phyloP scores from a whole-genome alignment of 2,797 vertebrate genomes.

The Danio jaintianensis region DNA sequence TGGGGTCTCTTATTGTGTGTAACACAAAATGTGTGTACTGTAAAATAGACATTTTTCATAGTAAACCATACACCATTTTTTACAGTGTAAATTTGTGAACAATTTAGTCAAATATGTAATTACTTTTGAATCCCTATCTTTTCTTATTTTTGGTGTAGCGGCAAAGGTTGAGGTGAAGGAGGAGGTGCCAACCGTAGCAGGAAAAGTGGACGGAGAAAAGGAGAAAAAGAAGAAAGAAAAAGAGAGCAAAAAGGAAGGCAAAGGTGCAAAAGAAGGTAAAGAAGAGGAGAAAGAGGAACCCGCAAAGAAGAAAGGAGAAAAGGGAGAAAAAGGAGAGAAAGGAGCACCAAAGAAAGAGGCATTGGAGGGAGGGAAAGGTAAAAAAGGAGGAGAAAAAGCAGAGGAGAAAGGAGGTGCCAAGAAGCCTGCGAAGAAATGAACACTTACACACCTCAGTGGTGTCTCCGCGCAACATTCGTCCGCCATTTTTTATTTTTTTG shows the following conservation, averaged over 20 bases:
- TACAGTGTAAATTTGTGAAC: not conserved
- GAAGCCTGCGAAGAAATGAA: slow-evolving; percentile 77
- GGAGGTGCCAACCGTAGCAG: slow-evolving; percentile 80
- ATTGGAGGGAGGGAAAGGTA: slow-evolving; percentile 45
- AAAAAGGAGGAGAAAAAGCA: slow-evolving; percentile 61
- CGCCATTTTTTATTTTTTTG: slow-evolving; percentile 49
- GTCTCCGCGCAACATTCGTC: slow-evolving; percentile 49
- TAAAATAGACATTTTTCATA: not conserved
- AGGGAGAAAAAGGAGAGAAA: slow-evolving; percentile 67
- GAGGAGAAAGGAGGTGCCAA: slow-evolving; percentile 64
- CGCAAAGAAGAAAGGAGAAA: slow-evolving; percentile 63
- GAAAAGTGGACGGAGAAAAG: slow-evolving; percentile 83
- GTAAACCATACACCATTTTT: too few species aligned
- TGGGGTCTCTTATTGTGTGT: too few species aligned
- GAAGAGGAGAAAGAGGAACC: slow-evolving; percentile 73
- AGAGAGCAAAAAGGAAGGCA: slow-evolving; percentile 78
- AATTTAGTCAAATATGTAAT: not conserved
- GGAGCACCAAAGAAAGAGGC: slow-evolving; percentile 63
- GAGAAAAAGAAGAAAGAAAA: slow-evolving; percentile 78
- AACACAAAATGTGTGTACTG: too few species aligned
- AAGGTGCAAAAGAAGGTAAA: slow-evolving; percentile 73
- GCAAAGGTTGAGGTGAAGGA: slow-evolving; percentile 69
- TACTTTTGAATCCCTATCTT: slow-evolving; percentile 10
- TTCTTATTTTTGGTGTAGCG: slow-evolving; percentile 67
- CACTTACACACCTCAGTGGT: slow-evolving; percentile 33